phyloP scores from a whole-genome alignment of 23 tunicate genomes.

The Pegea sp. region DNA sequence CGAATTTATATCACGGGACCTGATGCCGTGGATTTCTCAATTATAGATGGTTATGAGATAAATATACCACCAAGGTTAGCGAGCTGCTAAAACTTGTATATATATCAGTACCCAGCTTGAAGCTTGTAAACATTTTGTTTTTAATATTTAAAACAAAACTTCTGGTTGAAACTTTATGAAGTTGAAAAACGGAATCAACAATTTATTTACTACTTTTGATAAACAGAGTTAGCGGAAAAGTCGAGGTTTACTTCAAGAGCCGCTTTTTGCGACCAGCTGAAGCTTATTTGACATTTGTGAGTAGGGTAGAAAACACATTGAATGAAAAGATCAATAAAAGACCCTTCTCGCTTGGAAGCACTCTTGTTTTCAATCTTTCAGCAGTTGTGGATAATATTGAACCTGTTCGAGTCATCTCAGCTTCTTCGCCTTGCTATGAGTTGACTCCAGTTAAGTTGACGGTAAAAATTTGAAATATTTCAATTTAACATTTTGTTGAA shows the following conservation, averaged over 20 bases:
- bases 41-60: slow-evolving; percentile 61
- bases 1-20: slow-evolving; percentile 40
- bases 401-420: slow-evolving; percentile 17
- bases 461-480: slow-evolving; percentile 1
- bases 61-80: slow-evolving; percentile 53
- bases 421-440: slow-evolving; percentile 62
- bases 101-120: no score
- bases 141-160: no score
- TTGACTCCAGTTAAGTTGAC: slow-evolving; percentile 20
- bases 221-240: slow-evolving; percentile 23
- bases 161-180: no score
- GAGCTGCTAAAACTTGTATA: no score
- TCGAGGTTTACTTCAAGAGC: slow-evolving; percentile 58
- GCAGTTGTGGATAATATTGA: slow-evolving; percentile 42
- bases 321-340: not conserved
- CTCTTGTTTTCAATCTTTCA: slow-evolving; percentile 49
- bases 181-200: no score
- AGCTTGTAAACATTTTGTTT: no score
- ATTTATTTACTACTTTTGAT: not conserved
- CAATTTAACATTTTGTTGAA: not conserved
- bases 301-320: slow-evolving; percentile 9
- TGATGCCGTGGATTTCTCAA: slow-evolving; percentile 44
- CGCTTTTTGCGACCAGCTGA: slow-evolving; percentile 81
- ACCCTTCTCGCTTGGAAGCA: slow-evolving; percentile 30
- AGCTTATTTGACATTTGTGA: slow-evolving; percentile 44